Percentiles rank a stretch among this genome's conserved stretches.
phyloP scores from a whole-genome alignment of 1,140 invertebrate species.

The Samia ricini region DNA sequence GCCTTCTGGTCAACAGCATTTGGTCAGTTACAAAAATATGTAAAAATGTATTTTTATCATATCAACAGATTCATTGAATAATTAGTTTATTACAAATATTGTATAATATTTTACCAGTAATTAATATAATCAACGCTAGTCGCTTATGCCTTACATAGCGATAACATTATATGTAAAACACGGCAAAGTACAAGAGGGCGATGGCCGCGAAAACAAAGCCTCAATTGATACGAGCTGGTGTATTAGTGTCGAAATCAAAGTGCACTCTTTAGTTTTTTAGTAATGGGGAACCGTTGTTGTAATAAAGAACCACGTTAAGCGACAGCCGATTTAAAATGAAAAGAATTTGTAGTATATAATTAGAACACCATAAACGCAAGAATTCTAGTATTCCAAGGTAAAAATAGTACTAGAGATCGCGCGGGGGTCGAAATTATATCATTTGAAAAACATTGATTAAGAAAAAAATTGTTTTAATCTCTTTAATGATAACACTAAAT shows the following conservation, averaged over 20 bases:
- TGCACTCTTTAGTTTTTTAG: slow-evolving; percentile 37
- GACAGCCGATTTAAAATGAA: not conserved
- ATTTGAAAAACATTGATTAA: too few relatives aligned
- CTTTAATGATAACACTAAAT: too few relatives aligned
- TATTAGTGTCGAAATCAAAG: slow-evolving; percentile 55
- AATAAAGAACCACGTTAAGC: slow-evolving; percentile 17
- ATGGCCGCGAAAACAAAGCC: slow-evolving; percentile 65
- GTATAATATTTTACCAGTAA: not conserved
- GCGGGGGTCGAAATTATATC: too few relatives aligned
- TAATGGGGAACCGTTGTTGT: slow-evolving; percentile 33
- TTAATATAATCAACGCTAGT: slow-evolving; percentile 16
- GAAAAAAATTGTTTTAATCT: too few relatives aligned
- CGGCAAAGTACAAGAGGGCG: slow-evolving; percentile 46
- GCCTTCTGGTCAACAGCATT: too few relatives aligned
- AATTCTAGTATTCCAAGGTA: too few relatives aligned
- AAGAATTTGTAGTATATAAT: too few relatives aligned
- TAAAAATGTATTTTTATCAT: too few relatives aligned
- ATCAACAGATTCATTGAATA: too few relatives aligned
- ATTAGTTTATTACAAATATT: not conserved
- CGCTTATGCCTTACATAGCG: slow-evolving; percentile 24
- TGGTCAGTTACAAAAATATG: too few relatives aligned
- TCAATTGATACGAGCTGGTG: slow-evolving; percentile 57
- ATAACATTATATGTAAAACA: slow-evolving; percentile 50
- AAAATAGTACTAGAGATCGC: too few relatives aligned
- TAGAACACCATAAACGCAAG: too few relatives aligned